These are phyloP conservation scores for Hirtodrosophila histrioides DNA, from an alignment of 2,888 invertebrate species.

Conservation along the genomic window DNA sequence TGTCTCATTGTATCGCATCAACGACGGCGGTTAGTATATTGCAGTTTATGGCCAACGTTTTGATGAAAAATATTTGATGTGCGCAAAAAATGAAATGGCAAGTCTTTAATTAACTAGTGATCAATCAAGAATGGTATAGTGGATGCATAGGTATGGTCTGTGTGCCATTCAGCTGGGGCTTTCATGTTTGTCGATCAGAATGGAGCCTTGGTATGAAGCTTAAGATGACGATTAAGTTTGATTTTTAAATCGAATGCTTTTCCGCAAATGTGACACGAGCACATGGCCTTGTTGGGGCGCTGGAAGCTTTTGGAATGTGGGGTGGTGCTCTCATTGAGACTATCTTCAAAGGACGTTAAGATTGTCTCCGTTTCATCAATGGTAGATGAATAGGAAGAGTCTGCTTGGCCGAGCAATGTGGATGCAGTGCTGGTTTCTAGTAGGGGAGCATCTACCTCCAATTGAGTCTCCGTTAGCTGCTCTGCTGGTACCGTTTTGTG, in stretches of 20 bases:
- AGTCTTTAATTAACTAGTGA: constrained; percentile 1
- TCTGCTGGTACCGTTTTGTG: constrained; percentile 15
- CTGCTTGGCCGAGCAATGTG: background rate
- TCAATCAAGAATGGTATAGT: background rate
- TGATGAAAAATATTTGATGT: background rate
- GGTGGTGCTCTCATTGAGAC: background rate
- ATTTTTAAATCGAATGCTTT: constrained; percentile 74
- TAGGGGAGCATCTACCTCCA: background rate
- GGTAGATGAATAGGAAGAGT: background rate
- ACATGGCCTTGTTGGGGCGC: constrained; percentile 1
- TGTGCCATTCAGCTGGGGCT: constrained; percentile 2
- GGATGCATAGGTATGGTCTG: background rate
- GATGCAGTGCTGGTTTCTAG: background rate
- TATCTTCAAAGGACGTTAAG: constrained; percentile 2
- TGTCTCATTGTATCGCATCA: constrained; percentile 5
- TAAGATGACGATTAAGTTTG: constrained; percentile 76
- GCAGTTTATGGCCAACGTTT: background rate
- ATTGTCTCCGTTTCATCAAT: background rate
- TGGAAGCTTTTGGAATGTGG: constrained; percentile 7
- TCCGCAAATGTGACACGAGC: constrained; percentile 65
- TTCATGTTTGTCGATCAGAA: constrained; percentile 15
- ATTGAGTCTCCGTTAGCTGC: background rate
- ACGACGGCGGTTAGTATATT: constrained; percentile 1
- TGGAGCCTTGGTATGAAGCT: constrained; percentile 51
- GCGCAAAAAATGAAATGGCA: background rate